phyloP scores from a whole-genome alignment of 2,113 vertebrate species.

The Arvicanthis niloticus region DNA sequence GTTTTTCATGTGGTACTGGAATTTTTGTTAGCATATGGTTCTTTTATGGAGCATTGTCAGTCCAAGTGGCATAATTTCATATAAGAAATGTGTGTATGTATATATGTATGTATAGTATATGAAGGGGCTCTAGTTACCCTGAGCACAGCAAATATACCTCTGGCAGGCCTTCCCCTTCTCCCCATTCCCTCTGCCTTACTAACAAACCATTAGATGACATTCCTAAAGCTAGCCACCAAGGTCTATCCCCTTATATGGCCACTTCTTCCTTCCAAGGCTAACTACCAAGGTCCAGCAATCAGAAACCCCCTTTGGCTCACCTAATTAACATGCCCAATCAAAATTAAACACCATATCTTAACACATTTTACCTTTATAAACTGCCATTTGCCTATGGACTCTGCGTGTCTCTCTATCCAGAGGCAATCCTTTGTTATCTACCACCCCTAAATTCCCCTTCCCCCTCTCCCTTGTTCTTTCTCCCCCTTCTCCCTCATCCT shows the following conservation, averaged over 20 bases:
- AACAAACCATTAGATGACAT: neutral
- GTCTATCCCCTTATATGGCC: neutral
- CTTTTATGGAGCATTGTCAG: neutral
- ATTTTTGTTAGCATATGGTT: neutral
- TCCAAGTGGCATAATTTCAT: neutral
- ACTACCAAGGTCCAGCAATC: neutral
- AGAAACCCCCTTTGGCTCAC: neutral
- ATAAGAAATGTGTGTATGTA: neutral
- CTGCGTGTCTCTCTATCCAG: too few relatives aligned
- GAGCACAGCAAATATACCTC: neutral
- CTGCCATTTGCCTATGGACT: too few relatives aligned
- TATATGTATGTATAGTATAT: neutral
- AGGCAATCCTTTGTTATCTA: too few relatives aligned
- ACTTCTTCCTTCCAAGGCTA: neutral
- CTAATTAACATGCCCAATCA: too few relatives aligned
- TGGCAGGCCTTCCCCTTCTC: neutral
- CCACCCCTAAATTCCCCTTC: too few relatives aligned
- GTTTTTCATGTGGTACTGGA: neutral
- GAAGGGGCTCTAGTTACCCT: neutral
- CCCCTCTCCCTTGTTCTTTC: too few relatives aligned
- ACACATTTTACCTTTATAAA: too few relatives aligned
- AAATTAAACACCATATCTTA: too few relatives aligned
- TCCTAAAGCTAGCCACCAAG: neutral
- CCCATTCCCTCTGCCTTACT: neutral
- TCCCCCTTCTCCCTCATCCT: too few relatives aligned